Percentiles rank a stretch among this genome's conserved stretches.
Conservation (phyloP, 2,113 vertebrate species). For the Elanus axillaris region DNA sequence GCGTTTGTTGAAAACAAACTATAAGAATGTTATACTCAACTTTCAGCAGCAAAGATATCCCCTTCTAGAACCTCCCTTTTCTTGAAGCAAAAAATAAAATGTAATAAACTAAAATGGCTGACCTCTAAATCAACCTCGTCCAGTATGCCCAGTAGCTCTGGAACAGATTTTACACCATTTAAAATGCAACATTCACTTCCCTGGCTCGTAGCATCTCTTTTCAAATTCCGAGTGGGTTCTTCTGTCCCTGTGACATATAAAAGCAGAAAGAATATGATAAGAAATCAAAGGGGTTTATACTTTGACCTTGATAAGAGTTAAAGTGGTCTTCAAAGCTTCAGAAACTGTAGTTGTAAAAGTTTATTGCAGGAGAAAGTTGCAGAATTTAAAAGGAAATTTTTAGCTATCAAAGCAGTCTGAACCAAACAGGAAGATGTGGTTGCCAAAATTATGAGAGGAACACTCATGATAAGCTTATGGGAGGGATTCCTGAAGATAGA, state of each 20-base stretch:
- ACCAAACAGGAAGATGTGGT: neutral
- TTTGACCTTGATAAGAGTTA: neutral
- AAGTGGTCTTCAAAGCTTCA: neutral
- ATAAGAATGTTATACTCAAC: neutral
- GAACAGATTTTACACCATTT: neutral
- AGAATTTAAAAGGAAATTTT: neutral
- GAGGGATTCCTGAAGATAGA: neutral
- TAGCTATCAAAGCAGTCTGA: neutral
- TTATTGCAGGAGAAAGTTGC: neutral
- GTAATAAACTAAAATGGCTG: neutral
- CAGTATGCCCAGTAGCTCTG: neutral
- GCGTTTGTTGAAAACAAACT: neutral
- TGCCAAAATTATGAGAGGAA: neutral
- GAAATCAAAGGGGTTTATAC: neutral
- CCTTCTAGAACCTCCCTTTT: neutral
- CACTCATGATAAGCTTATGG: neutral
- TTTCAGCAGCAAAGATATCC: neutral
- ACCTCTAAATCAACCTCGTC: neutral
- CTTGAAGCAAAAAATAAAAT: neutral
- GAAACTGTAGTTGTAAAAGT: neutral
- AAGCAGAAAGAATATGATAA: neutral
- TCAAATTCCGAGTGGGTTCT: neutral
- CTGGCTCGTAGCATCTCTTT: neutral
- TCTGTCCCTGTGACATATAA: neutral
- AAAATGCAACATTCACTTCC: neutral